These are phyloP conservation scores for Potorous gilbertii DNA, from an alignment of 2,797 vertebrate genomes.

Conservation along the genomic window DNA sequence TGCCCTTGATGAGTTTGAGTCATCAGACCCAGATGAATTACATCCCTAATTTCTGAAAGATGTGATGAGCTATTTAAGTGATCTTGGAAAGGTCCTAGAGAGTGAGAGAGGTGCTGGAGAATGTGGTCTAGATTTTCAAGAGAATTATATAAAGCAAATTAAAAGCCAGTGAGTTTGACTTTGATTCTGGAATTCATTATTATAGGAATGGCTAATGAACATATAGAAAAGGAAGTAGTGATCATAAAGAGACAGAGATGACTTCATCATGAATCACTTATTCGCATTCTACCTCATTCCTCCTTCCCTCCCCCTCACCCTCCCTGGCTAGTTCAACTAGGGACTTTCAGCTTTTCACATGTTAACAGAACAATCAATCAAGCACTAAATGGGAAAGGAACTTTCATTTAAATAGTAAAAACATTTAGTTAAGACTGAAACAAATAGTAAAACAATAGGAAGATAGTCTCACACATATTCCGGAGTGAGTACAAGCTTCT, in stretches of 20 bases:
- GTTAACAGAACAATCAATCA: background rate
- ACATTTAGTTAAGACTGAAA: background rate
- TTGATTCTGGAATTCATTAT: background rate
- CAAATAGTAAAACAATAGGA: background rate
- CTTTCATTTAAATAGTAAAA: background rate
- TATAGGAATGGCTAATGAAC: background rate
- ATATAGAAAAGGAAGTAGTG: background rate
- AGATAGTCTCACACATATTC: background rate
- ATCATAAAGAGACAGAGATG: background rate
- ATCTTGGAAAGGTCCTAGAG: background rate
- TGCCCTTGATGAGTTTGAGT: background rate
- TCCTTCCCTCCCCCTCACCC: rapidly evolving
- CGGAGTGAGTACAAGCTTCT: background rate
- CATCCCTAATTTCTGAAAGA: background rate
- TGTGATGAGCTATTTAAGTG: background rate
- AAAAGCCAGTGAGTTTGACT: background rate
- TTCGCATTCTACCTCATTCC: background rate
- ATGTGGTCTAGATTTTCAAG: background rate
- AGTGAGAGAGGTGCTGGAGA: background rate
- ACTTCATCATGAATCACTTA: background rate
- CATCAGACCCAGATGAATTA: background rate
- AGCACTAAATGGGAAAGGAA: background rate
- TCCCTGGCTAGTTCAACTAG: background rate
- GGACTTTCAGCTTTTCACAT: background rate
- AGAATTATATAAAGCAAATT: background rate